Percentiles rank a stretch among this genome's conserved stretches.
phyloP scores from a whole-genome alignment of 2,888 invertebrate genomes.

The Stenotaenia linearis region DNA sequence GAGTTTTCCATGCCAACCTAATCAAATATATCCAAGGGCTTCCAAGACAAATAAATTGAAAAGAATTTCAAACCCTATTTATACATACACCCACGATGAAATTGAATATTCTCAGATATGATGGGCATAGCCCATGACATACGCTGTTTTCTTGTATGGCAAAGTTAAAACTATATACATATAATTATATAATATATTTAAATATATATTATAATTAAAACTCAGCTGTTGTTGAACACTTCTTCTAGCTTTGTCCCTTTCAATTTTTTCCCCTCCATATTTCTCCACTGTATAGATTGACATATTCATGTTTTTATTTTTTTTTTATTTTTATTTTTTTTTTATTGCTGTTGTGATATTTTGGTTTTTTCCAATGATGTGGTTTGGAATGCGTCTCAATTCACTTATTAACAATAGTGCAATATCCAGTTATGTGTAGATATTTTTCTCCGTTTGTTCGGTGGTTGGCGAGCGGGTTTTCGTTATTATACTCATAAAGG shows the following conservation, averaged over 20 bases:
- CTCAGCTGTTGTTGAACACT: conserved; percentile 15
- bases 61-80: not conserved
- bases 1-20: not conserved
- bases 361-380: not conserved
- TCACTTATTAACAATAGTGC: not conserved
- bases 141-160: conserved; percentile 12
- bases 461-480: not conserved
- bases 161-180: conserved; percentile 12
- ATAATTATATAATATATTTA: conserved; percentile 13
- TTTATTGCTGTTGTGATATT: not conserved
- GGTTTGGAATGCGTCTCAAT: not conserved
- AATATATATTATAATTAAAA: conserved; percentile 19
- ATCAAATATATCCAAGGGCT: conserved; percentile 12
- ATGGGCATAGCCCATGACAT: not conserved
- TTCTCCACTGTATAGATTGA: not conserved
- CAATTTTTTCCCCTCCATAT: not conserved
- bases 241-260: not conserved
- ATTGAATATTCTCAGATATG: not conserved
- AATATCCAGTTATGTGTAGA: not conserved
- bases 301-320: not conserved
- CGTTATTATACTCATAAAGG: not conserved
- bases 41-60: not conserved
- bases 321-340: not conserved
- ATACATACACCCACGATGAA: not conserved
- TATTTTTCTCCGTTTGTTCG: not conserved